Evolutionary conservation across 2,797 vertebrate genomes (phyloP), one percentile per base, ranked within the genome.

Genomic region (Setipinna tenuifilis): DNA sequence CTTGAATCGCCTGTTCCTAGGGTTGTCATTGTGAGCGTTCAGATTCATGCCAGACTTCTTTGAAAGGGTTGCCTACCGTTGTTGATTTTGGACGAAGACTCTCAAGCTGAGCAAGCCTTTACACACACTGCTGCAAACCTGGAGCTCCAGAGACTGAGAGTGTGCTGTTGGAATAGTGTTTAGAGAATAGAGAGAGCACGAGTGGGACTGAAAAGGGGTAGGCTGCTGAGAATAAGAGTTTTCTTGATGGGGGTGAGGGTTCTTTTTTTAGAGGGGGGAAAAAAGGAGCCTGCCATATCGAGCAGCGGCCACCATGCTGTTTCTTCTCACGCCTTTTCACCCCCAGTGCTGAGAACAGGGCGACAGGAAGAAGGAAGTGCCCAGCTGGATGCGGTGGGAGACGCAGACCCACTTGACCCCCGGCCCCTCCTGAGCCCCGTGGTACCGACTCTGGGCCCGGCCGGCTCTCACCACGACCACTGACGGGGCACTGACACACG

Each of bases 81-180:
- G 87, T 84, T 85, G 81, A 54, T 83, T 89, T 87, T 87, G 86
- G 87, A 46, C 83, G 35, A 58, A 44, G 17, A 2, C 35, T 21
- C 68, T 78, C 71, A 78, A 78, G 35, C 71, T 78, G 71, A 44
- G 71, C 35, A 19, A n/a, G 71, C 19, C 71, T 78, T 75, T 75
- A 19, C 41, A 41, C 16, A 5, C 31, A 19, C 35, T 16, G 35
- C 28, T 75, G 68, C 28, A 31, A n/a, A 71, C 65, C 65, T 71
- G 65, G 35, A 31, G 62, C 14, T 23, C 59, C 54, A 2, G 21
- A 41, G 41, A 23, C 23, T 86, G 28, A 21, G 62, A 58, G 23
- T 57, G 80, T 82, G 59, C 35, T 31, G 65, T 71, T 71, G 14
- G 28, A 71, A 31, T 17, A 71, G 23, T 25, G 12, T 68, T n/a